Base-by-base conservation (phyloP, 2,888 invertebrate species). In the Sympetrum striolatum region DNA sequence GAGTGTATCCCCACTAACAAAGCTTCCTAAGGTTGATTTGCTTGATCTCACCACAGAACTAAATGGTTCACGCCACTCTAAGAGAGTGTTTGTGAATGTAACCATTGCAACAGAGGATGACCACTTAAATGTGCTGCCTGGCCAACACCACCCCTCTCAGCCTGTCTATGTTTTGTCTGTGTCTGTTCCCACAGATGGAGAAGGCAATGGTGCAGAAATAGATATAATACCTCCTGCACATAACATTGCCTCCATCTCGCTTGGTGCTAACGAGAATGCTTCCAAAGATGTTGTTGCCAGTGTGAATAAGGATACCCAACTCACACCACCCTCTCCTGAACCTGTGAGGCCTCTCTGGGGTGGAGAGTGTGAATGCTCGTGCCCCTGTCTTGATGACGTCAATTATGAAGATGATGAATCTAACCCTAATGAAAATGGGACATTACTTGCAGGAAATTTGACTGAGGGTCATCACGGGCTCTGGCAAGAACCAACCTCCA, bases 101-200 rank as follows among this genome's bases (percentile, higher is more conserved):
- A 97, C 97, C 14, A 97, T 98, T 93, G 96, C 96, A 91, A 96
- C 97, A 80, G 97, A 97, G 92, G 95, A 95, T 91, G 95, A 94
- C 91, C 92, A 92, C 80, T 91, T 91, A 79, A 91, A 91, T 73
- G 81, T 81, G 25, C 31, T 80, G n/a, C 60, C 82, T 8, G 91
- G 91, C 35, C 93, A 94, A 81, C 94, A 94, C 90, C 94, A 94
- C 92, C 93, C 94, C n/a, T 92, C 94, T 58, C 96, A 96, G 93
- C 96, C 96, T 86, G 95, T 97, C 91, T 98, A 97, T 94, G 96
- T 97, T 64, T 94, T 98, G 92, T 97, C 98, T 92, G 96, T 98
- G 91, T 96, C 96, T 91, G 96, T 98, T 91, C 98, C 98, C 15
- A 96, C 96, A 90, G 94, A 95, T 92, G 95, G 95, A 60, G 94